phyloP scores from a whole-genome alignment of 2,113 vertebrate species.

The Microtus richardsoni region DNA sequence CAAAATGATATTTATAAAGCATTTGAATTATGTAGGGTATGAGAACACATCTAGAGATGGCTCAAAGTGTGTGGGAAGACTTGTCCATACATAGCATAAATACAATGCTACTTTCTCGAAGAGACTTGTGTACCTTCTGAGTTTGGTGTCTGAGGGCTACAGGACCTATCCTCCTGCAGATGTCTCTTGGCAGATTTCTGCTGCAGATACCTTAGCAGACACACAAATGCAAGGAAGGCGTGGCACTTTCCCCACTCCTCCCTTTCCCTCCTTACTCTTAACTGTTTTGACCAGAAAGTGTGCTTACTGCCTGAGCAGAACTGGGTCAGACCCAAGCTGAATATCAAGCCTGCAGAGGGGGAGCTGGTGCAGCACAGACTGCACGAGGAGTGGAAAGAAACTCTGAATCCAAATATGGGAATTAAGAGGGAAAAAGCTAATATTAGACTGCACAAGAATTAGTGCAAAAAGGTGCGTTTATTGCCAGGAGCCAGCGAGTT shows the following conservation, averaged over 20 bases:
- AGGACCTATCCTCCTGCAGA: too few species aligned
- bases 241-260: not conserved
- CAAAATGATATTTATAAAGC: not conserved
- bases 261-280: not conserved
- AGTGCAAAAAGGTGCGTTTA: not conserved
- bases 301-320: conserved; percentile 53
- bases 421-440: conserved; percentile 61
- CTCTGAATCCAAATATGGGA: conserved; percentile 75
- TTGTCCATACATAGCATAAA: not conserved
- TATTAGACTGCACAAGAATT: conserved; percentile 63
- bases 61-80: not conserved
- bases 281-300: conserved; percentile 15
- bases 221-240: not conserved
- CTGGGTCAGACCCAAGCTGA: conserved; percentile 71
- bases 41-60: not conserved
- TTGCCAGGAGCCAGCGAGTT: conserved; percentile 40
- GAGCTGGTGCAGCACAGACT: conserved; percentile 57
- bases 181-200: not conserved
- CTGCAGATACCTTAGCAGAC: not conserved
- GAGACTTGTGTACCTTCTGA: not conserved
- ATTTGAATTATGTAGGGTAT: not conserved
- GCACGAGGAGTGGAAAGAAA: conserved; percentile 62
- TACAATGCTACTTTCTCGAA: not conserved
- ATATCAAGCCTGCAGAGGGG: conserved; percentile 60
- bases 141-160: not conserved